These are phyloP conservation scores for Deilephila elpenor DNA, from an alignment of 2,888 invertebrate species.

Conservation along the genomic window DNA sequence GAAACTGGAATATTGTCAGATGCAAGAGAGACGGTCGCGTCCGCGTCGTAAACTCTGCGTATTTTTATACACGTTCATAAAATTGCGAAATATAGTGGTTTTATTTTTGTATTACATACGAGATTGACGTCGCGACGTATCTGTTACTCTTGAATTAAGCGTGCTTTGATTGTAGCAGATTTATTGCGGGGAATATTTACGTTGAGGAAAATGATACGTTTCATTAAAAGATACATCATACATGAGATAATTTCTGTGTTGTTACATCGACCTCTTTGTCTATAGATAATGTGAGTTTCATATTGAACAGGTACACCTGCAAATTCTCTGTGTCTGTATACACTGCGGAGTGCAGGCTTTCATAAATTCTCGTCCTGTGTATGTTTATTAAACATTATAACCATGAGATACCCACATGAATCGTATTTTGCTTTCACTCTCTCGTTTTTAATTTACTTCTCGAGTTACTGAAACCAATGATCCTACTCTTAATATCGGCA, in stretches of 20 bases:
- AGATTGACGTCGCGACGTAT: constrained; percentile 3
- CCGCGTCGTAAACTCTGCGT: constrained; percentile 11
- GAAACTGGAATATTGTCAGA: not conserved
- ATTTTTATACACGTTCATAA: constrained; percentile 12
- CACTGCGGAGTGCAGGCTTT: too few relatives aligned
- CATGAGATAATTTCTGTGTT: not conserved
- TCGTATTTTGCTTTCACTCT: too few relatives aligned
- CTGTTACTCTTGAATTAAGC: not conserved
- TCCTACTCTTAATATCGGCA: too few relatives aligned
- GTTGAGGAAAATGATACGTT: not conserved
- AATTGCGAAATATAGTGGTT: constrained; percentile 10
- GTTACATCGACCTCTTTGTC: too few relatives aligned
- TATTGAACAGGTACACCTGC: too few relatives aligned
- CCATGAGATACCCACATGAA: too few relatives aligned
- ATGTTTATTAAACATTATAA: too few relatives aligned
- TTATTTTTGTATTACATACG: constrained; percentile 10
- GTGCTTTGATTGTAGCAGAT: not conserved
- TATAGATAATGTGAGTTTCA: too few relatives aligned
- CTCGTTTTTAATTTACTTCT: too few relatives aligned
- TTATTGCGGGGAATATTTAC: not conserved
- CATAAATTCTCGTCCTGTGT: too few relatives aligned
- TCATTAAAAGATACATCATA: not conserved
- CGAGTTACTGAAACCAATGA: too few relatives aligned
- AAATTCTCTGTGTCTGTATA: too few relatives aligned
- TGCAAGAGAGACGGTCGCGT: not conserved